These are phyloP conservation scores for Ceratosolen solmsi DNA, from an alignment of 1,140 invertebrate species.

Conservation along the genomic window DNA sequence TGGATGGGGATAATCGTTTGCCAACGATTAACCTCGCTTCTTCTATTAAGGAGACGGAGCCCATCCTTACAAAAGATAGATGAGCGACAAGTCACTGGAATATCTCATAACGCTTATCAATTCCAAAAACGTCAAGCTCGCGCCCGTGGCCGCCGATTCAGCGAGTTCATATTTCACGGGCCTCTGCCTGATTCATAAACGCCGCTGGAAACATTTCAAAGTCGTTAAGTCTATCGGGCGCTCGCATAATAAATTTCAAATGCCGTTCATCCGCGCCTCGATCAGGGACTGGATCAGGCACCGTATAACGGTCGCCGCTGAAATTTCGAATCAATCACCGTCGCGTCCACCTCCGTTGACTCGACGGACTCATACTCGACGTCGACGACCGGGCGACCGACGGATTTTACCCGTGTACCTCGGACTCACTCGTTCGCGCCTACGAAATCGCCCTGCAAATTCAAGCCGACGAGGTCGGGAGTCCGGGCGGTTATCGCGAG, in stretches of 20 bases:
- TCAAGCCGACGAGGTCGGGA: too few relatives aligned
- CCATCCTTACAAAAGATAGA: not conserved
- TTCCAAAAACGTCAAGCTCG: not conserved
- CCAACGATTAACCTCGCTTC: not conserved
- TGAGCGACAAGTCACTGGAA: not conserved
- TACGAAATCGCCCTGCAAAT: too few relatives aligned
- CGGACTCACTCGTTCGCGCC: too few relatives aligned
- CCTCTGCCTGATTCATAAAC: constrained; percentile 2
- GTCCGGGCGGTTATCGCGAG: too few relatives aligned
- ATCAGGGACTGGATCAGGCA: not conserved
- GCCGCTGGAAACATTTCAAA: not conserved
- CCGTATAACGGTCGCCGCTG: not conserved
- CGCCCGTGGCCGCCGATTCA: not conserved
- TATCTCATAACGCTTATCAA: not conserved
- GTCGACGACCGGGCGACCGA: too few relatives aligned
- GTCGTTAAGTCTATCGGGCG: not conserved
- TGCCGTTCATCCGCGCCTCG: not conserved
- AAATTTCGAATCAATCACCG: not conserved
- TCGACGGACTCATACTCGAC: not conserved
- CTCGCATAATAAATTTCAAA: constrained; percentile 12
- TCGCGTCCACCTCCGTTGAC: not conserved
- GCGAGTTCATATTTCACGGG: constrained; percentile 1
- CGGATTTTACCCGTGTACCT: too few relatives aligned
- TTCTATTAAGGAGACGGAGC: not conserved
- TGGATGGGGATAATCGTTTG: not conserved